These are phyloP conservation scores for Bucco capensis DNA, from an alignment of 2,113 vertebrate species.

Conservation along the genomic window DNA sequence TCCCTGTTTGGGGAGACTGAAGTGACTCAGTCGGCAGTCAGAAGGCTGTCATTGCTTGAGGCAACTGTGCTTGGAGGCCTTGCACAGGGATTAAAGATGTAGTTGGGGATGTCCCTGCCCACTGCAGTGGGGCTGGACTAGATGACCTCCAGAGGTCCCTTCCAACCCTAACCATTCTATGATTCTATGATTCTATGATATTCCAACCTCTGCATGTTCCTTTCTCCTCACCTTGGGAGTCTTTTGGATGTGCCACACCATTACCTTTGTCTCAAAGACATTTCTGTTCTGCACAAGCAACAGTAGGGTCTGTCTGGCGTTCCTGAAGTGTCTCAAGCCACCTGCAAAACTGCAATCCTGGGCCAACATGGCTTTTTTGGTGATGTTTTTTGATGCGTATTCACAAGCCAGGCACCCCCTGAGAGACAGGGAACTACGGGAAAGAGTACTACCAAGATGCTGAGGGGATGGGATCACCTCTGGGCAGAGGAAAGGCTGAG, in stretches of 20 bases:
- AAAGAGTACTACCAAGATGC: no score
- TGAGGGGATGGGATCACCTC: no score
- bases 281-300: background rate
- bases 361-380: background rate
- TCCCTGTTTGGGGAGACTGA: conserved; percentile 41
- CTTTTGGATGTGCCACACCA: background rate
- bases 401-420: background rate
- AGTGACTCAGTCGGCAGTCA: conserved; percentile 50
- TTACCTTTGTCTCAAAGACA: background rate
- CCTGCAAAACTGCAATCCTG: background rate
- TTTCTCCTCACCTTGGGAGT: conserved; percentile 13
- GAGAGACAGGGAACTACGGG: no score
- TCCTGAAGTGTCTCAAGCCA: background rate
- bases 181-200: no score
- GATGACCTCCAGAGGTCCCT: no score
- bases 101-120: no score
- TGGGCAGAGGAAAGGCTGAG: no score
- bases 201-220: conserved; percentile 27
- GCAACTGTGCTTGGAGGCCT: conserved; percentile 24
- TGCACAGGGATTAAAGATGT: conserved; percentile 18
- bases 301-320: background rate
- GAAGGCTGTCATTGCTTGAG: conserved; percentile 39
- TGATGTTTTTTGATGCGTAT: background rate
- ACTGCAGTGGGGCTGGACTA: no score
- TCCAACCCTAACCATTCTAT: no score